Base-by-base conservation (phyloP, 2,888 invertebrate species). In the Seira ritae region DNA sequence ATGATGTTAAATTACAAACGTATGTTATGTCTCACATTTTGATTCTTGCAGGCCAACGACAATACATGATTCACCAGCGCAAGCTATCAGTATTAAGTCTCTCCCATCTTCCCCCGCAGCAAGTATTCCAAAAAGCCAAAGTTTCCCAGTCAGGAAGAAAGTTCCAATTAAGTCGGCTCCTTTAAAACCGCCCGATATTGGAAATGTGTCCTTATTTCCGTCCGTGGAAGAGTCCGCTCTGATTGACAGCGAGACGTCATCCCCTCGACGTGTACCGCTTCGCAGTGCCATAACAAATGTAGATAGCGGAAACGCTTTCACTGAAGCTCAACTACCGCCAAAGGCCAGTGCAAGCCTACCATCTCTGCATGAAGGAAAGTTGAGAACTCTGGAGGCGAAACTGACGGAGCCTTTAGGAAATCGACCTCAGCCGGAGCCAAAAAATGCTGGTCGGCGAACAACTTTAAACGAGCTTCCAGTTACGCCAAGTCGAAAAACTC, bases 111-210 rank as follows among this genome's bases (percentile, higher is more conserved):
- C 75, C n/a, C 75, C 75, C 0, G 67, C 67, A 22, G 24, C 15
- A n/a, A 31, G 31, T 65, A 12, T 76, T 19, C 12, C 67, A 19
- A 66, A 68, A 20, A 68, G 66, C 17, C 46, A 76, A 17, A 23
- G 72, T 19, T 23, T 79, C 42, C 73, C 80, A 1, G 73, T 72
- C 15, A 23, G 69, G 17, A 79, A 80, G 22, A 71, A 79, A 60
- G 75, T 85, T 31, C 69, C 77, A 46, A 77, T 84, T 15, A 73
- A 77, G 20, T 81, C 81, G 1, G 80, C 84, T 22, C 87, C 87
- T 15, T n/a, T 82, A 4, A 84, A 81, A 37, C 87, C 87, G 37
- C 87, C 87, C 1, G 87, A 87, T 50, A 82, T 87, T 42, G 76
- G 78, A 46, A 85, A 83, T 19, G 12, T 71, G 19, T 77, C 80